Percentiles rank a stretch among this genome's conserved stretches.
phyloP scores from a whole-genome alignment of 2,797 vertebrate genomes.

The Pseudochirops cupreus region DNA sequence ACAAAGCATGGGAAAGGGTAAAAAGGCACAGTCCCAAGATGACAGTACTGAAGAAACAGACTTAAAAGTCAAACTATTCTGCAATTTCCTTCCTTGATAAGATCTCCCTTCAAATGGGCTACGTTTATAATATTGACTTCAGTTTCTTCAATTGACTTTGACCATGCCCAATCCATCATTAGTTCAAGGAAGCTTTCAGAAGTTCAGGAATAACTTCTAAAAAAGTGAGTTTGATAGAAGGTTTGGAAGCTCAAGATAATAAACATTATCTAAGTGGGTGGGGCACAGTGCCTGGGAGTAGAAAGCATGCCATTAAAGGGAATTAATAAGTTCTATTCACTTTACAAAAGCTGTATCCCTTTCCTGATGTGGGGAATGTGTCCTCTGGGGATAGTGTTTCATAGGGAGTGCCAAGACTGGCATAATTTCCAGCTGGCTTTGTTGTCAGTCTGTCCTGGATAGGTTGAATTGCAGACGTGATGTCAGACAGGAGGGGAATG shows the following conservation, averaged over 20 bases:
- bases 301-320: neutral
- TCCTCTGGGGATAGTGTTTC: neutral
- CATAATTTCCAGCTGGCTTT: neutral
- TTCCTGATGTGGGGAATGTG: neutral
- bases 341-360: neutral
- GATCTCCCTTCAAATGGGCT: neutral
- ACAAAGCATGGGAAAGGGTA: neutral
- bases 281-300: neutral
- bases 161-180: neutral
- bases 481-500: neutral
- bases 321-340: neutral
- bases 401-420: neutral
- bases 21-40: neutral
- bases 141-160: neutral
- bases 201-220: constrained; percentile 20
- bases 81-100: neutral
- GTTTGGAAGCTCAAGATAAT: neutral
- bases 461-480: neutral
- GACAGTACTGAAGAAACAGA: neutral
- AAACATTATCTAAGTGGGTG: neutral
- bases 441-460: neutral
- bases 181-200: neutral
- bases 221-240: constrained; percentile 2
- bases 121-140: neutral
- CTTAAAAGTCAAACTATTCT: neutral